Evolutionary conservation across 2,888 invertebrate genomes (phyloP).

Genomic region (Leptopterna dolabrata): DNA sequence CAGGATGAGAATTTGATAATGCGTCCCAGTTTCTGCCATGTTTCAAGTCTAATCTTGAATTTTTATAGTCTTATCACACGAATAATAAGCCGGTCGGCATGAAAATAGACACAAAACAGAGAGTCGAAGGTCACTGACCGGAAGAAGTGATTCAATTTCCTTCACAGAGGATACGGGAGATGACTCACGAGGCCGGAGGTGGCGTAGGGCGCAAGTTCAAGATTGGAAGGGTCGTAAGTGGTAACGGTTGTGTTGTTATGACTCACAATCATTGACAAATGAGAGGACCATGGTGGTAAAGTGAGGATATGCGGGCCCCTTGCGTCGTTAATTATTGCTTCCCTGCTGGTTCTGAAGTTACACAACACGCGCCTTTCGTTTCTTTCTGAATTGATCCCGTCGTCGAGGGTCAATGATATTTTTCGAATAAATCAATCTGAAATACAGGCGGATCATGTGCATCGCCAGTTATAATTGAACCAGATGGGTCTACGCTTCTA

Average conservation of each 20-base stretch:
- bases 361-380: constrained; percentile 7
- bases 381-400: background rate
- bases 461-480: background rate
- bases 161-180: background rate
- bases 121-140: constrained; percentile 19
- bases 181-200: background rate
- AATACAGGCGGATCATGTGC: background rate
- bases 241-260: constrained; percentile 26
- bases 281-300: constrained; percentile 7
- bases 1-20: no score
- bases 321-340: constrained; percentile 13
- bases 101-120: background rate
- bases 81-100: no score
- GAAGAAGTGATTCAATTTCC: constrained; percentile 27
- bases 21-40: no score
- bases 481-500: background rate
- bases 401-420: background rate
- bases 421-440: background rate
- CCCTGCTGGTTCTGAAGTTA: background rate
- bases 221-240: constrained; percentile 11
- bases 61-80: no score
- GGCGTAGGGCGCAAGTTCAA: background rate
- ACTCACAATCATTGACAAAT: constrained; percentile 27
- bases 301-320: constrained; percentile 4
- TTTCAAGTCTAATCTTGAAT: no score